These are phyloP conservation scores for Oasisia sp. DNA, from an alignment of 2,888 invertebrate genomes.

Conservation along the genomic window DNA sequence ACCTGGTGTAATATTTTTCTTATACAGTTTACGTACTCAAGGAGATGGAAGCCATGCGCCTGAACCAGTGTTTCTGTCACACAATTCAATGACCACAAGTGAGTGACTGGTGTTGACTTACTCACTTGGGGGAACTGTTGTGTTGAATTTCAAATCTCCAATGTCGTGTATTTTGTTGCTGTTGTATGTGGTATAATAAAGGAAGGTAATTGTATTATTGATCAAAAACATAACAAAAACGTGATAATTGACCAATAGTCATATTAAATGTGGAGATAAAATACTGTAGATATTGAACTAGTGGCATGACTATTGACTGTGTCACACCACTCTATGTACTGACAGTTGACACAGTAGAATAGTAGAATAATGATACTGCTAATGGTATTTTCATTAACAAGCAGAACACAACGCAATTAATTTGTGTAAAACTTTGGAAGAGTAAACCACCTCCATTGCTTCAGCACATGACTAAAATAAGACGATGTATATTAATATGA, in stretches of 20 bases:
- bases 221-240: no score
- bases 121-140: background rate
- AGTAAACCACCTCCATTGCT: background rate
- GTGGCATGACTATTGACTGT: background rate
- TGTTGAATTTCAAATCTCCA: no score
- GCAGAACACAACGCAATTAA: background rate
- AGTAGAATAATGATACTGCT: background rate
- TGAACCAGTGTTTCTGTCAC: conserved; percentile 42
- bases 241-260: background rate
- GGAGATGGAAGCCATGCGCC: conserved; percentile 57
- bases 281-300: background rate
- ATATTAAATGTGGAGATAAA: background rate
- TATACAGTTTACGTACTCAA: conserved; percentile 43
- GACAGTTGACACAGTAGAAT: background rate
- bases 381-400: background rate
- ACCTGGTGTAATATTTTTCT: background rate
- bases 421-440: background rate
- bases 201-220: no score
- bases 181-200: no score
- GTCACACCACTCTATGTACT: no score
- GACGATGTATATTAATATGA: background rate
- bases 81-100: conserved; percentile 53
- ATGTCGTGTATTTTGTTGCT: no score
- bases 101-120: conserved; percentile 6
- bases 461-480: background rate